phyloP scores from a whole-genome alignment of 2,797 vertebrate species.

The Bovichtus diacanthus region DNA sequence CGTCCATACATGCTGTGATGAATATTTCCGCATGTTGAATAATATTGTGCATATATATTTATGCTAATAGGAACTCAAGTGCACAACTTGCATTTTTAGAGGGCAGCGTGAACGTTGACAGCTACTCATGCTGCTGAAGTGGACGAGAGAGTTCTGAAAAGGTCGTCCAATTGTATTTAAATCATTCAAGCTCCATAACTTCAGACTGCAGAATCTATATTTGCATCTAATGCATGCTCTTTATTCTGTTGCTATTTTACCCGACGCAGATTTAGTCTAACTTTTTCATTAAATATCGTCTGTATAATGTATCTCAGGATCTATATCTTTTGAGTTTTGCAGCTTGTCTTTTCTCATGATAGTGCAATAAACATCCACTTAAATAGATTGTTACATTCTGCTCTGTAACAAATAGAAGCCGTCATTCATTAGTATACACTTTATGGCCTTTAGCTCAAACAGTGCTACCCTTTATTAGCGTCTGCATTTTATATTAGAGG shows the following conservation, averaged over 20 bases:
- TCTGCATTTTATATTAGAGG: not conserved
- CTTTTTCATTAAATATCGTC: not conserved
- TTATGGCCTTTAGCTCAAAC: not conserved
- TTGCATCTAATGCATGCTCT: not conserved
- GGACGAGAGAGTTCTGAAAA: constrained; percentile 3
- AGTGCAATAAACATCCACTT: not conserved
- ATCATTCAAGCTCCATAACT: constrained; percentile 8
- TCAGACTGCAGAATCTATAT: not conserved
- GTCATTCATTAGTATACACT: not conserved
- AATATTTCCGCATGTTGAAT: constrained; percentile 51
- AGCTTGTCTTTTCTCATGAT: not conserved
- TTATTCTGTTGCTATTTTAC: not conserved
- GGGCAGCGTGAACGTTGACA: constrained; percentile 8
- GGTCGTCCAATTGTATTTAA: constrained; percentile 12
- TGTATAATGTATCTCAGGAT: no score
- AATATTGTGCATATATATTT: constrained; percentile 36
- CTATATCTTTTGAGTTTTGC: not conserved
- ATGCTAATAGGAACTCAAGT: constrained; percentile 35
- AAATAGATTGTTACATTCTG: not conserved
- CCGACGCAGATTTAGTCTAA: not conserved
- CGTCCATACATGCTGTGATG: constrained; percentile 38
- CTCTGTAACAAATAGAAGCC: not conserved
- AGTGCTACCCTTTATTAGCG: not conserved
- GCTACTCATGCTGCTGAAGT: constrained; percentile 24
- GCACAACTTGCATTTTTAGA: constrained; percentile 54